Percentiles rank a stretch among this genome's conserved stretches.
phyloP scores from a whole-genome alignment of 2,888 invertebrate species.

The Pteria penguin region DNA sequence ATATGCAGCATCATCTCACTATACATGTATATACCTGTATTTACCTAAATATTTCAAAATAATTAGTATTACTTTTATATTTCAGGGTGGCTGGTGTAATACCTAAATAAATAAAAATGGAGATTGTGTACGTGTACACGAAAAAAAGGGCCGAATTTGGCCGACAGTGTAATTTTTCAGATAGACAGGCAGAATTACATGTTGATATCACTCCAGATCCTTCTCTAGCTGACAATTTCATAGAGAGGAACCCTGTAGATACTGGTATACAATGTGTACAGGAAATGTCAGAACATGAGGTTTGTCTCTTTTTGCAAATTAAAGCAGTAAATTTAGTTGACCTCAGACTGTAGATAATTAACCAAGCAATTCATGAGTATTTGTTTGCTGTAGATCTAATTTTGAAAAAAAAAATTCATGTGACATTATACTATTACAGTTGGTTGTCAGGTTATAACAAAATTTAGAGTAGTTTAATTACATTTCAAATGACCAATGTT shows the following conservation, averaged over 20 bases:
- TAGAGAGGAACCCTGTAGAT: slow-evolving; percentile 79
- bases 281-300: slow-evolving; percentile 81
- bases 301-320: too few species aligned
- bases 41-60: neutral
- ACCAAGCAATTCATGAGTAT: too few species aligned
- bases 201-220: slow-evolving; percentile 80
- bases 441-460: too few species aligned
- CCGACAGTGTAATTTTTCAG: slow-evolving; percentile 80
- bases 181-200: slow-evolving; percentile 80
- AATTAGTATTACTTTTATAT: slow-evolving; percentile 13
- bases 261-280: slow-evolving; percentile 79
- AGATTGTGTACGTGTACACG: slow-evolving; percentile 80
- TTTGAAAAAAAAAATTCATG: too few species aligned
- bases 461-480: too few species aligned
- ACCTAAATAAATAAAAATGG: slow-evolving; percentile 71
- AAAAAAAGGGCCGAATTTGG: slow-evolving; percentile 81
- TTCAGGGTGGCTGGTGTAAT: neutral
- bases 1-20: too few species aligned
- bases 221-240: slow-evolving; percentile 74
- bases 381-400: too few species aligned
- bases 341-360: too few species aligned
- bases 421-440: too few species aligned
- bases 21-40: neutral
- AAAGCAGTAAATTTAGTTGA: too few species aligned
- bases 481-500: too few species aligned